Evolutionary conservation across 2,113 vertebrate genomes (phyloP).

Genomic region (Pandion haliaetus): DNA sequence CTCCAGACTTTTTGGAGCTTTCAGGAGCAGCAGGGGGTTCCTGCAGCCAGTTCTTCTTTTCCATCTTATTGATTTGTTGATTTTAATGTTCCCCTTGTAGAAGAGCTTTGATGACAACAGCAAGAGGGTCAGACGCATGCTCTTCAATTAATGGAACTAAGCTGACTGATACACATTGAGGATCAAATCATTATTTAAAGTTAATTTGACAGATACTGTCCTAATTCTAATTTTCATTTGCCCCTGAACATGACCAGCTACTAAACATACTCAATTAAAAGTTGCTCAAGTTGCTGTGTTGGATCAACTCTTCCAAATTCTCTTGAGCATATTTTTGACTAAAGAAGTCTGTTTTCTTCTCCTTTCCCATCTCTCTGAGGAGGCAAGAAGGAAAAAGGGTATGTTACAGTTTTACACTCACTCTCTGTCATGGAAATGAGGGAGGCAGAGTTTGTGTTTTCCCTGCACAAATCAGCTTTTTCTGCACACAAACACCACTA

Average conservation of each 20-base stretch:
- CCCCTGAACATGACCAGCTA: not conserved
- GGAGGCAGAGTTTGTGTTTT: not conserved
- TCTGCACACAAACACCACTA: conserved; percentile 12
- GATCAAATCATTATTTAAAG: not conserved
- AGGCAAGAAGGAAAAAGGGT: not conserved
- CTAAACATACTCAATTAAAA: not conserved
- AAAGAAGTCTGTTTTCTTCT: not conserved
- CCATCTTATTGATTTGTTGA: not conserved
- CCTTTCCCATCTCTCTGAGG: not conserved
- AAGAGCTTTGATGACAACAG: not conserved
- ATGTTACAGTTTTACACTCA: not conserved
- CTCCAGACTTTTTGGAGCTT: not conserved
- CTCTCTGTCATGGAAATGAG: not conserved
- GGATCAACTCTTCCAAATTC: not conserved
- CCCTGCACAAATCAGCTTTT: not conserved
- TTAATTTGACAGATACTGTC: not conserved
- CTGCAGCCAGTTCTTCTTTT: not conserved
- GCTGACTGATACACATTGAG: not conserved
- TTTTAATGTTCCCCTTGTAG: not conserved
- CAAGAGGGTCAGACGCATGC: not conserved
- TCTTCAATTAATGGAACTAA: not conserved
- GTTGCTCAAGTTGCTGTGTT: not conserved
- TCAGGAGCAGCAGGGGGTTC: not conserved
- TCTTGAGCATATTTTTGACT: not conserved
- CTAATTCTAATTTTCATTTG: not conserved